A percentile compares a stretch with the other conserved stretches of the same genome.
Conservation (phyloP, 2,888 invertebrate genomes). For the Tenthredo mesomela region DNA sequence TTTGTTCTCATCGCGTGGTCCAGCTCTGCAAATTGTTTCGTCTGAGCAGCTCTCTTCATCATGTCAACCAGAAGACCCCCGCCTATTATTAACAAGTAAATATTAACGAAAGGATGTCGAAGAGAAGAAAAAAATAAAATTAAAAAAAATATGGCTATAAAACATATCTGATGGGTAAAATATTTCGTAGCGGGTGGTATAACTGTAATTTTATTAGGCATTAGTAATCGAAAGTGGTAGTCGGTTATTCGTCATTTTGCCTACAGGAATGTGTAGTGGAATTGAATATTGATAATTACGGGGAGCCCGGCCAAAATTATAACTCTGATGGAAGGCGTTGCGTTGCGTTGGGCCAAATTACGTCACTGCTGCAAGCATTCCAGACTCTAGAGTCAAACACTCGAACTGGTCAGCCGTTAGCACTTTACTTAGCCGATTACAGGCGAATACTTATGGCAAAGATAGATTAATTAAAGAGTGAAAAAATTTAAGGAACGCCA, state of each 20-base stretch:
- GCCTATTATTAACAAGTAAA: constrained; percentile 79
- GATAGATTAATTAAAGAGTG: constrained; percentile 48
- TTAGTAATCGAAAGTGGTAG: constrained; percentile 10
- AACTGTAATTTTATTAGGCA: not conserved
- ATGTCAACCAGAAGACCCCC: constrained; percentile 95
- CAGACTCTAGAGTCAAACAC: constrained; percentile 59
- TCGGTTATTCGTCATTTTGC: constrained; percentile 8
- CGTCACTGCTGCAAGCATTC: constrained; percentile 62
- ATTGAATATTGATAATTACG: constrained; percentile 37
- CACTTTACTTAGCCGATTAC: constrained; percentile 62
- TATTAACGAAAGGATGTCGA: not conserved
- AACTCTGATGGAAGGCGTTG: constrained; percentile 51
- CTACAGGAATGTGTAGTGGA: constrained; percentile 27
- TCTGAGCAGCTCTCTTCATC: constrained; percentile 94
- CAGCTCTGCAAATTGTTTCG: constrained; percentile 94
- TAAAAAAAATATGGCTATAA: not conserved
- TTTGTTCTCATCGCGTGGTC: constrained; percentile 96
- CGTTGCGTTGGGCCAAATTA: constrained; percentile 42
- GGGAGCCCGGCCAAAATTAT: constrained; percentile 54
- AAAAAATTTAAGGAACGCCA: constrained; percentile 31
- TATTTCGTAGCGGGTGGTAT: not conserved
- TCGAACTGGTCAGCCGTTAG: constrained; percentile 57
- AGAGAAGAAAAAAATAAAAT: not conserved
- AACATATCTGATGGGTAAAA: not conserved
- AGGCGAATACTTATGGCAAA: constrained; percentile 61